A percentile compares a stretch with the other conserved stretches of the same genome.
These are phyloP conservation scores for Atherinosoma microstoma DNA, from an alignment of 2,797 vertebrate species.

Conservation along the genomic window DNA sequence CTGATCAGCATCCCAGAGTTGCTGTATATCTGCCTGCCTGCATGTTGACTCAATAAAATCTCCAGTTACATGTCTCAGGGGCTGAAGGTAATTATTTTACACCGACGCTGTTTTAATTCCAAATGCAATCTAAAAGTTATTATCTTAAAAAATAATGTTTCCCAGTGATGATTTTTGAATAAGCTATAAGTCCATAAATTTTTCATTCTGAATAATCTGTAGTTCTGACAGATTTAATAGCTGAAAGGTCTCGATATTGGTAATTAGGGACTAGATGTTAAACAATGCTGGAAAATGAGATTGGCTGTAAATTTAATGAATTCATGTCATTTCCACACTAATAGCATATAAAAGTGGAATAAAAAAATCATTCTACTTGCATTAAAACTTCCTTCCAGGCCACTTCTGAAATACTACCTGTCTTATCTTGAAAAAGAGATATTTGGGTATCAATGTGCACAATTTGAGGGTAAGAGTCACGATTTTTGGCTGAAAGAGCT, in stretches of 20 bases:
- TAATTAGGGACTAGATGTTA: not conserved
- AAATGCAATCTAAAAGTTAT: not conserved
- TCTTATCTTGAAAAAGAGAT: too few species aligned
- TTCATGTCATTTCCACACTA: not conserved
- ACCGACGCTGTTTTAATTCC: not conserved
- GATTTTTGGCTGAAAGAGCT: too few species aligned
- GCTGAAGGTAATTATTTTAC: not conserved
- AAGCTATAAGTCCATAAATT: not conserved
- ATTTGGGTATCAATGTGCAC: too few species aligned
- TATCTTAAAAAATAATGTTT: not conserved
- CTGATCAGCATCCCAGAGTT: constrained; percentile 25
- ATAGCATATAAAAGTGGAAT: not conserved
- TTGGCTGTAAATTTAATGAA: not conserved
- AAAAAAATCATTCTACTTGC: not conserved
- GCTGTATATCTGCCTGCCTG: constrained; percentile 1
- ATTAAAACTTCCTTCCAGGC: not conserved
- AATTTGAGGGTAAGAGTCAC: too few species aligned
- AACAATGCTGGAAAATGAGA: not conserved
- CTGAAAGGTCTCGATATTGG: not conserved
- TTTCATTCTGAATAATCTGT: not conserved
- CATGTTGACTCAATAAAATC: constrained; percentile 9
- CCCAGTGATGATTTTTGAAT: not conserved
- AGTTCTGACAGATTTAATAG: not conserved
- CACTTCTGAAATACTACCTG: not conserved
- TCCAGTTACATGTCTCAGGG: constrained; percentile 17